Conservation (phyloP, 1,140 invertebrate genomes). For the Aphelenchoides avenae region DNA sequence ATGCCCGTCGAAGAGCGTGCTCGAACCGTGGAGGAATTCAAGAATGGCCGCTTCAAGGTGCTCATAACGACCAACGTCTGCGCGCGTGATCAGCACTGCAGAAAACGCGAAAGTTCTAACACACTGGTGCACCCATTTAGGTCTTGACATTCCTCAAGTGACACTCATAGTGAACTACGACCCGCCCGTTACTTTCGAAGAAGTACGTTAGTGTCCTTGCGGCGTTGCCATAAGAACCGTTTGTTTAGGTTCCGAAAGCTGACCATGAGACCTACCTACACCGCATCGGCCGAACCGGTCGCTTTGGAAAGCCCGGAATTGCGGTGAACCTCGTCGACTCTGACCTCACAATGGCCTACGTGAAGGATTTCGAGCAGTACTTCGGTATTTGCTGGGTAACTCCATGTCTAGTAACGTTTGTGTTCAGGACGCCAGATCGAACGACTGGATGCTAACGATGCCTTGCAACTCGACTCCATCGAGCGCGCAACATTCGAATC, state of each 20-base stretch:
- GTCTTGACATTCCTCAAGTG: slow-evolving; percentile 88
- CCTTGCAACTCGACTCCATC: slow-evolving; percentile 39
- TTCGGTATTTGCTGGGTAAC: slow-evolving; percentile 33
- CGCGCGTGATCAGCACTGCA: slow-evolving; percentile 76
- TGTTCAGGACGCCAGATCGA: slow-evolving; percentile 35
- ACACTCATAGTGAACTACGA: slow-evolving; percentile 98
- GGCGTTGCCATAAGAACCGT: neutral
- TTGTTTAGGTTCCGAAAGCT: slow-evolving; percentile 18
- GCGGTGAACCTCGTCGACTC: slow-evolving; percentile 55
- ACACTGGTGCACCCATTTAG: too few relatives aligned
- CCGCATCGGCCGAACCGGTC: slow-evolving; percentile 54
- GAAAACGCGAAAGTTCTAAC: too few relatives aligned
- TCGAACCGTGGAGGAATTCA: slow-evolving; percentile 83
- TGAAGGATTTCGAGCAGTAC: slow-evolving; percentile 46
- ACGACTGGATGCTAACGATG: slow-evolving; percentile 32
- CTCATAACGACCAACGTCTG: slow-evolving; percentile 97
- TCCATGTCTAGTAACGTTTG: neutral
- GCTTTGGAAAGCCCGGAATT: slow-evolving; percentile 57
- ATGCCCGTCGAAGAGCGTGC: slow-evolving; percentile 86
- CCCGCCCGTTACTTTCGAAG: slow-evolving; percentile 71
- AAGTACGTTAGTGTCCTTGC: too few relatives aligned
- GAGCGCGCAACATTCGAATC: too few relatives aligned
- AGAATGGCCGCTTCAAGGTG: slow-evolving; percentile 84
- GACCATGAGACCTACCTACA: slow-evolving; percentile 59
- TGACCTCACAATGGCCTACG: slow-evolving; percentile 37